A percentile compares a stretch with the other conserved stretches of the same genome.
These are phyloP conservation scores for Smithornis capensis DNA, from an alignment of 2,113 vertebrate species.

Conservation along the genomic window DNA sequence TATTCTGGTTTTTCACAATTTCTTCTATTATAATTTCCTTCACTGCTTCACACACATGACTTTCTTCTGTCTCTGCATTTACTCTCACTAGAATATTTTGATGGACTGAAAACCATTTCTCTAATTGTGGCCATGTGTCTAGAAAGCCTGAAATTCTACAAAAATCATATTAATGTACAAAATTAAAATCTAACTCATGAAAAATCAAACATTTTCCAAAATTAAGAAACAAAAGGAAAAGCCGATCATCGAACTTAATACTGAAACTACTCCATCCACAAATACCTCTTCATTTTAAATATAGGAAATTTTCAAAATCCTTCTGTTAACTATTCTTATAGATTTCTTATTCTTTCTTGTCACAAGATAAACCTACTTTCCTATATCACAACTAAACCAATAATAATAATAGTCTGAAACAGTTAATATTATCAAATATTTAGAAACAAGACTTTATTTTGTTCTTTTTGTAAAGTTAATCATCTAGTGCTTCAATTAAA, in stretches of 20 bases:
- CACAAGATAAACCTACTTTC: background rate
- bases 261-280: background rate
- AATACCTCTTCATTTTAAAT: background rate
- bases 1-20: constrained; percentile 63
- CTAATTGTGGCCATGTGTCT: constrained; percentile 83
- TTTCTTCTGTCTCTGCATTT: constrained; percentile 78
- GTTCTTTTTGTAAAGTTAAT: background rate
- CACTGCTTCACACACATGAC: constrained; percentile 71
- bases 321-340: background rate
- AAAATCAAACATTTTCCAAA: background rate
- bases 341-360: background rate
- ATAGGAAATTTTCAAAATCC: background rate
- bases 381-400: background rate
- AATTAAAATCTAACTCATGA: background rate
- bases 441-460: background rate
- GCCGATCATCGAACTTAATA: background rate
- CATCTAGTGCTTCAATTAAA: background rate
- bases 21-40: constrained; percentile 73
- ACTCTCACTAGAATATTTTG: constrained; percentile 82
- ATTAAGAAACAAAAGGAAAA: background rate
- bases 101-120: constrained; percentile 83
- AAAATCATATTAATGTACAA: constrained; percentile 3
- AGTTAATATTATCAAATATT: background rate
- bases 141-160: constrained; percentile 84
- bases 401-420: background rate